phyloP scores from a whole-genome alignment of 2,888 invertebrate species.

The Micropterix aruncella region DNA sequence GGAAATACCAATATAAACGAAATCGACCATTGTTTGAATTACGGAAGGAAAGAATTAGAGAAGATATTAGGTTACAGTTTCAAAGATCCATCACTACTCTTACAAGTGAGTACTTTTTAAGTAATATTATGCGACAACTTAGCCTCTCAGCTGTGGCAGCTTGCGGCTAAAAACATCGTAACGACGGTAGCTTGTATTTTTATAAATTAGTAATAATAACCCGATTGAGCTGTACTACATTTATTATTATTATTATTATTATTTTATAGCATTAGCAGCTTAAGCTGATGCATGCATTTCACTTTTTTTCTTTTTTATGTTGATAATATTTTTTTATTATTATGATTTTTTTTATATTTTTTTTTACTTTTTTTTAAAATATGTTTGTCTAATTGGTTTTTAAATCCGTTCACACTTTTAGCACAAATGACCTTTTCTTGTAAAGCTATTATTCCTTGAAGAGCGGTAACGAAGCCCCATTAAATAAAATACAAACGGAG shows the following conservation, averaged over 20 bases:
- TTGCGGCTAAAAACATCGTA: background rate
- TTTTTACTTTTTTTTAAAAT: background rate
- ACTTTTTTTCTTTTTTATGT: too few species aligned
- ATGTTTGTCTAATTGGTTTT: too few species aligned
- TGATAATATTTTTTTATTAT: background rate
- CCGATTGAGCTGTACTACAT: background rate
- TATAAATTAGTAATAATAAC: background rate
- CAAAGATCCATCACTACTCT: conserved; percentile 60
- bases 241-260: background rate
- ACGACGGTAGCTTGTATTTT: background rate
- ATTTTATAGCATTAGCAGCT: too few species aligned
- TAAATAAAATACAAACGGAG: too few species aligned
- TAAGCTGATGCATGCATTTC: too few species aligned
- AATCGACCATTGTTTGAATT: conserved; percentile 30
- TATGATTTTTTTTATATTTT: background rate
- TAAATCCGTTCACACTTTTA: too few species aligned
- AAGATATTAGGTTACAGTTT: conserved; percentile 59
- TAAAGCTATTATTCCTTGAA: too few species aligned
- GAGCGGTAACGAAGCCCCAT: too few species aligned
- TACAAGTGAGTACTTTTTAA: conserved; percentile 41
- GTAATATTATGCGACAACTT: background rate
- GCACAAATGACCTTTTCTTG: too few species aligned
- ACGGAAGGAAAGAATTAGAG: conserved; percentile 40
- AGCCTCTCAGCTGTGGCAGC: background rate
- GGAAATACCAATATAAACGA: conserved; percentile 22